phyloP scores from a whole-genome alignment of 2,888 invertebrate species.

The Sepioteuthis lessoniana region DNA sequence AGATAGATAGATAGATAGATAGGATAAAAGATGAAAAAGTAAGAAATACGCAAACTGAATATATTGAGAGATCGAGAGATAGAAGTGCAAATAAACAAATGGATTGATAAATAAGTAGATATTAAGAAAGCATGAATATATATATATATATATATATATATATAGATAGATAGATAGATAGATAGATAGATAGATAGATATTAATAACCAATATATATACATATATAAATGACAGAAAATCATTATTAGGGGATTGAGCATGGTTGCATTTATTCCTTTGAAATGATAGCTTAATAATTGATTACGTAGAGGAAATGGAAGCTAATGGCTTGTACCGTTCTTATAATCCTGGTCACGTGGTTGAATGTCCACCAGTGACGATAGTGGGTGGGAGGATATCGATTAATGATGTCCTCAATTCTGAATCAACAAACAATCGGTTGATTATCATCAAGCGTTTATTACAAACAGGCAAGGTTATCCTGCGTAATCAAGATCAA shows the following conservation, averaged over 20 bases:
- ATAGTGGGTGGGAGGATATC: neutral
- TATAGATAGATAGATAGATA: no score
- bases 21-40: no score
- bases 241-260: neutral
- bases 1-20: neutral
- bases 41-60: no score
- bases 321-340: slow-evolving; percentile 33
- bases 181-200: no score
- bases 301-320: neutral
- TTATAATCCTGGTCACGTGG: neutral
- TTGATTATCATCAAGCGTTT: neutral
- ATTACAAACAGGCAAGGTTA: neutral
- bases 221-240: neutral
- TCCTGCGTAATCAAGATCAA: neutral
- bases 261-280: neutral
- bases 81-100: no score
- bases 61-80: no score
- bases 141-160: no score
- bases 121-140: no score
- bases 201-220: no score
- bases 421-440: neutral
- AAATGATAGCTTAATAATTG: slow-evolving; percentile 13
- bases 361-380: neutral
- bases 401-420: neutral
- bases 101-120: no score